A percentile compares a stretch with the other conserved stretches of the same genome.
These are phyloP conservation scores for Caenorhabditis zanzibari DNA, from an alignment of 2,888 invertebrate genomes.

Conservation along the genomic window DNA sequence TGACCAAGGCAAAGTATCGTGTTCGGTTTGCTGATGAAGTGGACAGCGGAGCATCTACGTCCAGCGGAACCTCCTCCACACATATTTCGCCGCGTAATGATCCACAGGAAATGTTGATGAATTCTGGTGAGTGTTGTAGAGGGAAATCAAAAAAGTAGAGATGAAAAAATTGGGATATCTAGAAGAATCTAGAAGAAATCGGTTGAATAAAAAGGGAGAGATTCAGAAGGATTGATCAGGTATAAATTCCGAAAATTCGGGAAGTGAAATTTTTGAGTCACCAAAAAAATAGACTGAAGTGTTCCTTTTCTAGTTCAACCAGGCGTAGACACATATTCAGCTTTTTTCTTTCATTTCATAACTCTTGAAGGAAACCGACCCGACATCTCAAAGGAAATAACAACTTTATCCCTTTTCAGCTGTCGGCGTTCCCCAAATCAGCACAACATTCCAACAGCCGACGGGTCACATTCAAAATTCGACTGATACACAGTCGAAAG, in stretches of 20 bases:
- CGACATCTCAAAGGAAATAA: conserved; percentile 25
- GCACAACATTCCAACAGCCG: conserved; percentile 41
- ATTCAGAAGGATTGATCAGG: too few relatives aligned
- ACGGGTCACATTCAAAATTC: conserved; percentile 31
- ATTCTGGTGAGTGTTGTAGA: conserved; percentile 51
- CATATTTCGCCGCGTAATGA: conserved; percentile 65
- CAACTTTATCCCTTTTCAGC: conserved; percentile 44
- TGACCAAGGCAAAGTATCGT: conserved; percentile 70
- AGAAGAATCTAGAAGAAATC: too few relatives aligned
- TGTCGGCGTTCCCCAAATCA: conserved; percentile 41
- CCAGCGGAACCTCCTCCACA: conserved; percentile 69
- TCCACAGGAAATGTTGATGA: conserved; percentile 59
- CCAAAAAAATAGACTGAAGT: too few relatives aligned
- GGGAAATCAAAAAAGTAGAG: too few relatives aligned
- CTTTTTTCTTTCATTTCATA: conserved; percentile 29
- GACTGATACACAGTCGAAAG: conserved; percentile 30
- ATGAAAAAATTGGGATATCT: neutral
- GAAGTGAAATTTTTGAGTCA: too few relatives aligned
- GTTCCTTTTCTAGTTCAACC: neutral
- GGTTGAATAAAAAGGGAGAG: too few relatives aligned
- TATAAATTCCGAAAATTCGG: too few relatives aligned
- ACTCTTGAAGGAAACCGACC: neutral
- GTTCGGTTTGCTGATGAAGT: conserved; percentile 79
- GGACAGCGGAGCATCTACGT: conserved; percentile 73
- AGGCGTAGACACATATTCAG: neutral